A percentile compares a stretch with the other conserved stretches of the same genome.
These are phyloP conservation scores for Marronus borbonicus DNA, from an alignment of 2,888 invertebrate species.

Conservation along the genomic window DNA sequence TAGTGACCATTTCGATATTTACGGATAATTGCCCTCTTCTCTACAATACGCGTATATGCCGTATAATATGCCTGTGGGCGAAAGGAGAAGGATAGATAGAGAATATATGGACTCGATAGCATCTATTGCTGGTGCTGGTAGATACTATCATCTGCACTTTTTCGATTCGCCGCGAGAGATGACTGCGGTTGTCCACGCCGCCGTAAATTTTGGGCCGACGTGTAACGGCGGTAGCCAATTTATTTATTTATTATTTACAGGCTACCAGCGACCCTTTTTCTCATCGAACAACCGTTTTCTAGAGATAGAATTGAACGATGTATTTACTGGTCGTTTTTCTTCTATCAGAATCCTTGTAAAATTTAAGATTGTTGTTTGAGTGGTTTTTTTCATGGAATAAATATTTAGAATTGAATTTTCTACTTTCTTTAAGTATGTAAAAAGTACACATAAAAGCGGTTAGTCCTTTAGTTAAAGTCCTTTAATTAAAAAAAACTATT, in stretches of 20 bases:
- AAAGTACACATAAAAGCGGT: too few species aligned
- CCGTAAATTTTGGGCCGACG: neutral
- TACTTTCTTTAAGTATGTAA: too few species aligned
- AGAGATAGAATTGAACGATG: neutral
- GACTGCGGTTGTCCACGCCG: neutral
- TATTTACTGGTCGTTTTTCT: constrained; percentile 3
- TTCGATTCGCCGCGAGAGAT: constrained; percentile 16
- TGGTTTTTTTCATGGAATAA: neutral
- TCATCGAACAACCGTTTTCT: neutral
- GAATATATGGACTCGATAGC: neutral
- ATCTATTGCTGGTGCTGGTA: neutral
- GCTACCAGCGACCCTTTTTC: neutral
- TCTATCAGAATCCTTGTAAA: neutral
- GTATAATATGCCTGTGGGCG: neutral
- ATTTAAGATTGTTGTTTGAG: neutral
- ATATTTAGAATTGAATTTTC: too few species aligned
- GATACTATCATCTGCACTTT: constrained; percentile 15
- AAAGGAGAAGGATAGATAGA: neutral
- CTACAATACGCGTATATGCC: neutral
- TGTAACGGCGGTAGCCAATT: constrained; percentile 2
- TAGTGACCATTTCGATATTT: constrained; percentile 63
- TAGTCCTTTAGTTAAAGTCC: too few species aligned
- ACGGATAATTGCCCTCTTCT: constrained; percentile 60
- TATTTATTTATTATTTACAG: constrained; percentile 26
- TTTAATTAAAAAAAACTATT: too few species aligned